Conservation (phyloP, 2,888 invertebrate genomes). For the Tenodera sinensis region DNA sequence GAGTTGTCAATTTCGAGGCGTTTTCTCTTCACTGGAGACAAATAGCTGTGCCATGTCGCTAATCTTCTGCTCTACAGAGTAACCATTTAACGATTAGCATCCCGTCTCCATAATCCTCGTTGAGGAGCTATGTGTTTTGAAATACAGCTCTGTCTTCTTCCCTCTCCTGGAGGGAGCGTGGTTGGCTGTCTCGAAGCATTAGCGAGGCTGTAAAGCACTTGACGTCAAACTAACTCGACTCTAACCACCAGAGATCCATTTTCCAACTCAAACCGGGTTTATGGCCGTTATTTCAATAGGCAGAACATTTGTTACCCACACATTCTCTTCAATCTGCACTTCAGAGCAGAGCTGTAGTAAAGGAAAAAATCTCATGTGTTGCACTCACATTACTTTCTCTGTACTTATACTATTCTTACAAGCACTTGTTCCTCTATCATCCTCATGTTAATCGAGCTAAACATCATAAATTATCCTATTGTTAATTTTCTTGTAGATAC, state of each 20-base stretch:
- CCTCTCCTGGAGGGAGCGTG: not conserved
- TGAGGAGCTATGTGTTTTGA: not conserved
- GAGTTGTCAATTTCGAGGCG: not conserved
- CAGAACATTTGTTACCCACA: not conserved
- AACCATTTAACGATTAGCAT: not conserved
- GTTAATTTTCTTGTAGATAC: no score
- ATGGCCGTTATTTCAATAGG: not conserved
- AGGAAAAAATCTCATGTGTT: no score
- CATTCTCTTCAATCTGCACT: no score
- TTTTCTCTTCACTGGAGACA: not conserved
- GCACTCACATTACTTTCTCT: no score
- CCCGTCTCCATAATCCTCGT: not conserved
- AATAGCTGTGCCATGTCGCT: not conserved
- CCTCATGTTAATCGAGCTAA: no score
- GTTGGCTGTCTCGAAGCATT: not conserved
- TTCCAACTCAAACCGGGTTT: not conserved
- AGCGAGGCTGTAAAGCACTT: not conserved
- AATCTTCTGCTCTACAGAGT: not conserved
- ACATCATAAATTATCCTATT: no score
- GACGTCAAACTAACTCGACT: not conserved
- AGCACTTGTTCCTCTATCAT: no score
- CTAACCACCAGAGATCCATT: not conserved
- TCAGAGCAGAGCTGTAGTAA: no score
- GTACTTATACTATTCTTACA: no score
- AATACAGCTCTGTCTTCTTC: not conserved